Percentiles rank a stretch among this genome's conserved stretches.
Evolutionary conservation across 1,140 invertebrate species (phyloP).

Genomic region (Lepidurus packardi): DNA sequence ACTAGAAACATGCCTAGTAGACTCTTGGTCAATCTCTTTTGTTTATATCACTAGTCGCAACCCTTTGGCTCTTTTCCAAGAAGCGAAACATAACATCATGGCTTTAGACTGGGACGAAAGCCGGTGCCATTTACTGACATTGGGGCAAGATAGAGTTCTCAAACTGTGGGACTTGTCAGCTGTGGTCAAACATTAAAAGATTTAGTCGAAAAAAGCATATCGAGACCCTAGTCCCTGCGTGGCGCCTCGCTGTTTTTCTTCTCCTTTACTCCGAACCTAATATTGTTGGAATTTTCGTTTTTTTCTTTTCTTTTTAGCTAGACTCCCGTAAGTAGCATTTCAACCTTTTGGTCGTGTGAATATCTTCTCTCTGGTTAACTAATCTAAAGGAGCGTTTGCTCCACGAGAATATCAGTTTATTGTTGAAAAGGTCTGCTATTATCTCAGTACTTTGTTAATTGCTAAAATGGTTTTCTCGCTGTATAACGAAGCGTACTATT

Average conservation of each 20-base stretch:
- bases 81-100: constrained; percentile 85
- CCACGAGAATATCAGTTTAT: too few relatives aligned
- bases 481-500: too few relatives aligned
- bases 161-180: constrained; percentile 9
- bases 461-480: too few relatives aligned
- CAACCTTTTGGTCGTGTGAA: too few relatives aligned
- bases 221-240: neutral
- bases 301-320: too few relatives aligned
- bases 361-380: too few relatives aligned
- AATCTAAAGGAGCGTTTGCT: too few relatives aligned
- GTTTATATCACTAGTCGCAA: constrained; percentile 59
- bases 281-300: too few relatives aligned
- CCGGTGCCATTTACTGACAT: constrained; percentile 75
- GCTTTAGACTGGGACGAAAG: constrained; percentile 85
- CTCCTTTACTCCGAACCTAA: too few relatives aligned
- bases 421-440: too few relatives aligned
- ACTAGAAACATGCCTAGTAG: constrained; percentile 45
- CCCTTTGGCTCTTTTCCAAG: constrained; percentile 88
- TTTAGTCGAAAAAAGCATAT: neutral
- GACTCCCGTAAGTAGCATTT: too few relatives aligned
- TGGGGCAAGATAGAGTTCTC: constrained; percentile 79
- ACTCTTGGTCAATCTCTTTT: constrained; percentile 32
- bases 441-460: too few relatives aligned
- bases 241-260: neutral
- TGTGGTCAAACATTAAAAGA: neutral